Base-by-base conservation (phyloP, 1,140 invertebrate genomes). In the Pteromalus puparum region DNA sequence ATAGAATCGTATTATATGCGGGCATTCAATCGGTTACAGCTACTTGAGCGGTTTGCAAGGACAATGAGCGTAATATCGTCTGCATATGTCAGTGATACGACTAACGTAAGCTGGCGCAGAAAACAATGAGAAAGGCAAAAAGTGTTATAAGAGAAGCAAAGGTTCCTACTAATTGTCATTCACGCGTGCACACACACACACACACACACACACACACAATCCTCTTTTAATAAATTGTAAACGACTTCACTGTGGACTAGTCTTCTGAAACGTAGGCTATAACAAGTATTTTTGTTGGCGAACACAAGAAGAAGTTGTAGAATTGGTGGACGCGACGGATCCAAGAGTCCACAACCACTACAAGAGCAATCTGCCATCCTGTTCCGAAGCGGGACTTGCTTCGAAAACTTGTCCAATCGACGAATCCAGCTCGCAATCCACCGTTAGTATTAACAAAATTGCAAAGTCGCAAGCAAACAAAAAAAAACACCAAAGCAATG, bases 401-500 rank as follows among this genome's bases (percentile, higher is more conserved):
- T 90, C 90, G 46, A 89, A 90, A 88, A 89, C 87, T 84, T 90
- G 88, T 87, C 87, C 87, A 87, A 87, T 89, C 88, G 92, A 93
- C 46, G 90, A 91, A 87, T 88, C 86, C 88, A 90, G 87, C 86
- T 90, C 88, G 87, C 91, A 90, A 78, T 87, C 87, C 87, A 93
- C 91, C 89, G 92, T 93, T 93, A 93, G 92, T 93, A 93, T 92
- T 88, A 87, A 87, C 87, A 48, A 76, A 1, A 48, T 34, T 34
- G 4, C 30, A 34, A 34, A 34, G 24, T 5, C n/a, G n/a, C 42
- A 76, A 53, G 28, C 76, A 78, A 65, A 18, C 67, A 72, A 65
- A 85, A 67, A 13, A 48, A 84, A 26, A 13, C 0, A 30, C 24
- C 24, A 70, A 28, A 5, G 73, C 48, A 53, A 53, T 53, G 48